Percentiles rank a stretch among this genome's conserved stretches.
Conservation (phyloP, 2,797 vertebrate genomes). For the Petrocephalus schoutedeni region DNA sequence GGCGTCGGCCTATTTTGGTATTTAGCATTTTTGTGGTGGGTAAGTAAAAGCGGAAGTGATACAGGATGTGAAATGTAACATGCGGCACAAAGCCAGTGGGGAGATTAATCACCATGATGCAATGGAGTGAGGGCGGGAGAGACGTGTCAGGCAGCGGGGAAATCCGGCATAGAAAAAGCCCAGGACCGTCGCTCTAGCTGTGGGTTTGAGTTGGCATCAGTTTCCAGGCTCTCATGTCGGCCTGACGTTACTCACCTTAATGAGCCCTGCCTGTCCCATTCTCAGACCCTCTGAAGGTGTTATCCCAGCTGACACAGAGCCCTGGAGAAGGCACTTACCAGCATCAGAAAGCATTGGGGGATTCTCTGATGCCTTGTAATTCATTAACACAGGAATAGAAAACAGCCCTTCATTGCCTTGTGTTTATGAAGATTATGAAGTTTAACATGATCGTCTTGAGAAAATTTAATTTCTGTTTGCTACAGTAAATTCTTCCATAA, state of each 20-base stretch:
- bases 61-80: not conserved
- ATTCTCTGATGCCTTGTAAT: not conserved
- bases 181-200: not conserved
- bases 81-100: not conserved
- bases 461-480: not conserved
- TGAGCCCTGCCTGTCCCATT: not conserved
- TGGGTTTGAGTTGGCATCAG: not conserved
- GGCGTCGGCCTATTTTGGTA: not conserved
- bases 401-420: not conserved
- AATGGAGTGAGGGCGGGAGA: not conserved
- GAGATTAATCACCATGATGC: slow-evolving; percentile 12
- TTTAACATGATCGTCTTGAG: slow-evolving; percentile 7
- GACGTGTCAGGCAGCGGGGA: not conserved
- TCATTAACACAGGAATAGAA: not conserved
- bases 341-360: not conserved
- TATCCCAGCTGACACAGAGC: not conserved
- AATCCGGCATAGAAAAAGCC: not conserved
- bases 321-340: too few species aligned
- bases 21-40: not conserved
- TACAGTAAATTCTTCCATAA: not conserved
- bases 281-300: not conserved
- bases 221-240: not conserved
- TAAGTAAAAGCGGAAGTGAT: not conserved
- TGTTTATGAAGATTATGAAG: not conserved
- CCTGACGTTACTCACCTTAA: not conserved